A percentile compares a stretch with the other conserved stretches of the same genome.
phyloP scores from a whole-genome alignment of 2,888 invertebrate species.

The Trichogramma dendrolimi region DNA sequence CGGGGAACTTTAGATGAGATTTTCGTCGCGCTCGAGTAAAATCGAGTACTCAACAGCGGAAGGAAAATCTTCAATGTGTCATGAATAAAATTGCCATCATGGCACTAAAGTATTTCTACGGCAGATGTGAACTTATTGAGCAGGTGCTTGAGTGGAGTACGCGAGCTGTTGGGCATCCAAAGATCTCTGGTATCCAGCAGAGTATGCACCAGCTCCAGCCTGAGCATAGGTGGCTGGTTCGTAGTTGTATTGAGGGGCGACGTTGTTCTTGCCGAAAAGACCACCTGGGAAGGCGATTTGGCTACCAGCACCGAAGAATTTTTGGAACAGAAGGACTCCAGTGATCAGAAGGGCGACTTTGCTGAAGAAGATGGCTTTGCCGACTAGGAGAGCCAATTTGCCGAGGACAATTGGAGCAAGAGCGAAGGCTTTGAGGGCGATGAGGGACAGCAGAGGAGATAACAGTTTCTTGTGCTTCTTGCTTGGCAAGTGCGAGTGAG shows the following conservation, averaged over 20 bases:
- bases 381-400: constrained; percentile 67
- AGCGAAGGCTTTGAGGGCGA: constrained; percentile 70
- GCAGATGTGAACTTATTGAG: no score
- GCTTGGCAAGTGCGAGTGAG: no score
- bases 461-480: constrained; percentile 69
- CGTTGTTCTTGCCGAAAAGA: constrained; percentile 42
- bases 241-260: constrained; percentile 20
- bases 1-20: no score
- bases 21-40: no score
- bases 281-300: constrained; percentile 34
- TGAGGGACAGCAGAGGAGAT: constrained; percentile 64
- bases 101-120: no score
- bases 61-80: no score
- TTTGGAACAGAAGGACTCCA: constrained; percentile 67
- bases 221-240: constrained; percentile 45
- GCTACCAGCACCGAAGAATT: constrained; percentile 52
- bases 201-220: constrained; percentile 38
- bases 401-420: constrained; percentile 68
- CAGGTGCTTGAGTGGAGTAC: constrained; percentile 63
- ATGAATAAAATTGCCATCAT: no score
- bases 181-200: constrained; percentile 50
- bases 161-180: constrained; percentile 67
- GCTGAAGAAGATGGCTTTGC: constrained; percentile 73
- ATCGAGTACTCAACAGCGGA: no score
- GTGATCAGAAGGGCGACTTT: constrained; percentile 75